These are phyloP conservation scores for Erannis defoliaria DNA, from an alignment of 2,888 invertebrate species.

Conservation along the genomic window DNA sequence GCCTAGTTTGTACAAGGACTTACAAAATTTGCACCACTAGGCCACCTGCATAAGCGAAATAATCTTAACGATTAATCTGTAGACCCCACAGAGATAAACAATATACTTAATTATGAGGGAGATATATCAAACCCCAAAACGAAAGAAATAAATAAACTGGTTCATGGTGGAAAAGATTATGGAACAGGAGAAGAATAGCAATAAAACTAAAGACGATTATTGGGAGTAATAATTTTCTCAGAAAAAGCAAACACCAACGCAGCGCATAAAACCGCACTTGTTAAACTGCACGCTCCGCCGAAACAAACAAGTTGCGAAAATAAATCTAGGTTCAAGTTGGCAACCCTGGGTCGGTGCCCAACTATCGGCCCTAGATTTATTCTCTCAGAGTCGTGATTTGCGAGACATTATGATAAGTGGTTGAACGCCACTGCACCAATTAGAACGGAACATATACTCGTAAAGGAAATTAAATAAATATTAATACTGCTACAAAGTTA, in stretches of 20 bases:
- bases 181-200: too few species aligned
- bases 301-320: conserved; percentile 39
- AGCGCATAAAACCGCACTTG: conserved; percentile 26
- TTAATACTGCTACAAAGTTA: conserved; percentile 62
- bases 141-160: too few species aligned
- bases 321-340: conserved; percentile 34
- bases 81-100: too few species aligned
- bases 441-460: conserved; percentile 74
- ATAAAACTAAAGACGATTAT: too few species aligned
- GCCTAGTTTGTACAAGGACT: too few species aligned
- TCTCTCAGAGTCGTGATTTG: conserved; percentile 76
- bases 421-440: conserved; percentile 75
- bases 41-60: too few species aligned
- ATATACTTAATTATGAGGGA: too few species aligned
- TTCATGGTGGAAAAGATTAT: too few species aligned
- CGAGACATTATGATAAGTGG: conserved; percentile 86
- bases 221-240: background rate
- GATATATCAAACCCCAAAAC: too few species aligned
- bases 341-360: conserved; percentile 61
- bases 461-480: conserved; percentile 72
- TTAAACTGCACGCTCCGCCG: conserved; percentile 26
- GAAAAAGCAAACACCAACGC: conserved; percentile 3
- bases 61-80: too few species aligned
- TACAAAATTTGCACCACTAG: too few species aligned
- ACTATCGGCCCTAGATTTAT: conserved; percentile 79